Percentiles rank a stretch among this genome's conserved stretches.
phyloP scores from a whole-genome alignment of 2,113 vertebrate species.

The Apaloderma vittatum region DNA sequence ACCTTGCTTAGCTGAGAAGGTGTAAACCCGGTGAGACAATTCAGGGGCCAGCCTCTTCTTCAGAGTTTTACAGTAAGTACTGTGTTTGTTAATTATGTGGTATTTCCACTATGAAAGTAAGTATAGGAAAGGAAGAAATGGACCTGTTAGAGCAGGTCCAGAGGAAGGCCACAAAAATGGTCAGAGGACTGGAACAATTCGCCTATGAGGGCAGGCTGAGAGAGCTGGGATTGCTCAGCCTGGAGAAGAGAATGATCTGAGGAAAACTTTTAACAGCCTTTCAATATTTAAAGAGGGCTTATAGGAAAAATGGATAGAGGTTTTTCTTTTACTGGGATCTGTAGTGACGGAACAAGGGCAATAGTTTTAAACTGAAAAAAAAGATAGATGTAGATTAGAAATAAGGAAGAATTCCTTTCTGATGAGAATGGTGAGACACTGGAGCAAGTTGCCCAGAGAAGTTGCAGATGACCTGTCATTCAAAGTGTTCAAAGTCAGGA shows the following conservation, averaged over 20 bases:
- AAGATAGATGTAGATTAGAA: neutral
- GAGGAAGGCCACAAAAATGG: neutral
- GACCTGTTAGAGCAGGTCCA: neutral
- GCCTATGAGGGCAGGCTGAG: neutral
- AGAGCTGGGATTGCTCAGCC: neutral
- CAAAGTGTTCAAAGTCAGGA: neutral
- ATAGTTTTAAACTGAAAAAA: neutral
- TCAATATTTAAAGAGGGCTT: neutral
- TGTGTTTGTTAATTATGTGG: neutral
- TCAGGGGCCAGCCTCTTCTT: neutral
- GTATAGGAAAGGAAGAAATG: neutral
- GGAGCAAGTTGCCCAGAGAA: neutral
- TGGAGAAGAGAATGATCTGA: accelerated
- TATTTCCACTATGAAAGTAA: neutral
- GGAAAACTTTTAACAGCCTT: neutral
- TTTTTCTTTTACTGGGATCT: neutral
- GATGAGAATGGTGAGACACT: neutral
- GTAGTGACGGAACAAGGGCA: neutral
- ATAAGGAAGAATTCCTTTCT: neutral
- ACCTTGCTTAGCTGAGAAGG: neutral
- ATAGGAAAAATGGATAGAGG: neutral
- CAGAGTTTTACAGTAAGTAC: neutral
- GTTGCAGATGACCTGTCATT: neutral
- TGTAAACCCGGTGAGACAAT: neutral
- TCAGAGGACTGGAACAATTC: neutral